Percentiles rank a stretch among this genome's conserved stretches.
Conservation (phyloP, 2,888 invertebrate genomes). For the Abscondita cerata region DNA sequence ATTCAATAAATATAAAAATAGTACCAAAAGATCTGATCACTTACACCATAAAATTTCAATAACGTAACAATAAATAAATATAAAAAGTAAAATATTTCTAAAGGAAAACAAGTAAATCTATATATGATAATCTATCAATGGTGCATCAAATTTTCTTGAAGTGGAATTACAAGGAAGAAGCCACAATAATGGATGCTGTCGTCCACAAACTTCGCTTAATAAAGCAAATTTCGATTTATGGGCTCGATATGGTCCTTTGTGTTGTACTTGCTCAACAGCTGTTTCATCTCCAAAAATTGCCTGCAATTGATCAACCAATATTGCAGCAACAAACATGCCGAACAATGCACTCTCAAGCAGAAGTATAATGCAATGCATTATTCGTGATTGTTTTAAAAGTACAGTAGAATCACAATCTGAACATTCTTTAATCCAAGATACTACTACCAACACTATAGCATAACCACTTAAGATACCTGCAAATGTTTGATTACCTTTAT, state of each 20-base stretch:
- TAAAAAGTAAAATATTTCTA: not conserved
- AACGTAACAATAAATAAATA: too few species aligned
- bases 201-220: conserved; percentile 79
- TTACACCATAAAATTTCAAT: too few species aligned
- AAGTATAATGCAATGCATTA: conserved; percentile 83
- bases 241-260: conserved; percentile 70
- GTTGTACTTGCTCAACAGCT: conserved; percentile 78
- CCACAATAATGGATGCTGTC: conserved; percentile 76
- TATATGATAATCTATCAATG: conserved; percentile 57
- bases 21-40: too few species aligned
- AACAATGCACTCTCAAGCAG: conserved; percentile 83
- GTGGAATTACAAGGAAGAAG: conserved; percentile 71
- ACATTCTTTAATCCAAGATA: conserved; percentile 77
- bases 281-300: conserved; percentile 87
- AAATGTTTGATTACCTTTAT: conserved; percentile 20
- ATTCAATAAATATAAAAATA: not conserved
- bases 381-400: conserved; percentile 73
- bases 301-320: conserved; percentile 85
- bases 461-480: conserved; percentile 66
- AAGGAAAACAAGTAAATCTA: conserved; percentile 38
- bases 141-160: conserved; percentile 55
- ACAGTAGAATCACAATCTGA: conserved; percentile 69
- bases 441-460: conserved; percentile 72
- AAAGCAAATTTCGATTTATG: conserved; percentile 70
- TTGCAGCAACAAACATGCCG: conserved; percentile 86